Conservation (phyloP, 2,113 vertebrate genomes). For the Carollia perspicillata region DNA sequence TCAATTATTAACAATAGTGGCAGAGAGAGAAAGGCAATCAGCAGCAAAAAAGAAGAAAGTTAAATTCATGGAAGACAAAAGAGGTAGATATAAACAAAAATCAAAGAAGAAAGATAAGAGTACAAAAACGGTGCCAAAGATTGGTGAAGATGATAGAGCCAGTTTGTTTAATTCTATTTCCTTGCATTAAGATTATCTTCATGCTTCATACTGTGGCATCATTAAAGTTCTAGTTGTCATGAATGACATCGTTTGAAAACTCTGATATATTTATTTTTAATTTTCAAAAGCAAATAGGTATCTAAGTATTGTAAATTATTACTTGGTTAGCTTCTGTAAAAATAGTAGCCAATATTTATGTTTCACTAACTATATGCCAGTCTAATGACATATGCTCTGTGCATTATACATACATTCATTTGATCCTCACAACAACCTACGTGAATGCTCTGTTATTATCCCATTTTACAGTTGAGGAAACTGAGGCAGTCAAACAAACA, state of each 20-base stretch:
- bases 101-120: not conserved
- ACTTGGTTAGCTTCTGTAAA: not conserved
- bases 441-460: not conserved
- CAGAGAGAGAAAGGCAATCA: not conserved
- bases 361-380: not conserved
- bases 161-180: not conserved
- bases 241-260: not conserved
- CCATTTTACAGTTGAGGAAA: not conserved
- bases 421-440: not conserved
- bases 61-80: not conserved
- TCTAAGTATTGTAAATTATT: not conserved
- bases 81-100: not conserved
- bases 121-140: not conserved
- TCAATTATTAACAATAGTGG: not conserved
- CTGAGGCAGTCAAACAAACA: not conserved
- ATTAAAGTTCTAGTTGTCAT: not conserved
- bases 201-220: not conserved
- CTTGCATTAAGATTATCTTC: not conserved
- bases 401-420: not conserved
- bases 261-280: not conserved
- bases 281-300: not conserved
- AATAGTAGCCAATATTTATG: not conserved
- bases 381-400: not conserved
- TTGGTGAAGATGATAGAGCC: not conserved
- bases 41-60: not conserved